These are phyloP conservation scores for Ochotona curzoniae DNA, from an alignment of 2,113 vertebrate species.

Conservation along the genomic window DNA sequence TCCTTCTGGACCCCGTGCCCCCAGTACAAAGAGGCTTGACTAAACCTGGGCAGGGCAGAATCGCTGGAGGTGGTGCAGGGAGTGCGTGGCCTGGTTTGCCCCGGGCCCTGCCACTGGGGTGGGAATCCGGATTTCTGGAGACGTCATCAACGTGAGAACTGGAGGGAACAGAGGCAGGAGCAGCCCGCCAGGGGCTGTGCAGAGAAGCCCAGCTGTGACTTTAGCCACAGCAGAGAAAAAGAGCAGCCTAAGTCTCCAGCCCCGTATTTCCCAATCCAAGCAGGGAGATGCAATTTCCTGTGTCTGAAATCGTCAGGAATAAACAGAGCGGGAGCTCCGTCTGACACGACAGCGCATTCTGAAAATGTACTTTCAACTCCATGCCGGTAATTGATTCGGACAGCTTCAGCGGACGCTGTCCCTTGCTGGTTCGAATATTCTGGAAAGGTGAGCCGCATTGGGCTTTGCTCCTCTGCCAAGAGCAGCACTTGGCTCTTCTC, in stretches of 20 bases:
- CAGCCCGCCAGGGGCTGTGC: no score
- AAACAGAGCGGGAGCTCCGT: constrained; percentile 11
- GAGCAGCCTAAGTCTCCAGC: neutral
- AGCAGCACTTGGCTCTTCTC: neutral
- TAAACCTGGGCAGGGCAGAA: no score
- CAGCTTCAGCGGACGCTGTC: constrained; percentile 23
- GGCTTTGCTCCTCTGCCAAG: neutral
- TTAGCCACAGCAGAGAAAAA: neutral
- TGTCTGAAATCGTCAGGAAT: constrained; percentile 61
- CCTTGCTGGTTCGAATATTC: neutral
- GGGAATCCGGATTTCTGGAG: no score
- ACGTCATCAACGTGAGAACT: no score
- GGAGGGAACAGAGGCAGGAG: no score
- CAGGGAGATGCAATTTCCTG: constrained; percentile 38
- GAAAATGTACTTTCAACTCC: constrained; percentile 24
- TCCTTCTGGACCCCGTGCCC: no score
- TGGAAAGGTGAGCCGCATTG: constrained; percentile 8
- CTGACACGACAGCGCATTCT: constrained; percentile 18
- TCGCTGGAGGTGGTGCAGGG: no score
- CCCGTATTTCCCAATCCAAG: neutral
- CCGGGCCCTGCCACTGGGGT: no score
- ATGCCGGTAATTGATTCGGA: constrained; percentile 57
- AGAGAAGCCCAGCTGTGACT: no score
- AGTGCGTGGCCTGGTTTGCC: no score
- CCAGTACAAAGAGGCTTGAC: no score